Evolutionary conservation across 2,797 vertebrate species (phyloP), one percentile per base, ranked within the genome.

Genomic region (Leuciscus waleckii): DNA sequence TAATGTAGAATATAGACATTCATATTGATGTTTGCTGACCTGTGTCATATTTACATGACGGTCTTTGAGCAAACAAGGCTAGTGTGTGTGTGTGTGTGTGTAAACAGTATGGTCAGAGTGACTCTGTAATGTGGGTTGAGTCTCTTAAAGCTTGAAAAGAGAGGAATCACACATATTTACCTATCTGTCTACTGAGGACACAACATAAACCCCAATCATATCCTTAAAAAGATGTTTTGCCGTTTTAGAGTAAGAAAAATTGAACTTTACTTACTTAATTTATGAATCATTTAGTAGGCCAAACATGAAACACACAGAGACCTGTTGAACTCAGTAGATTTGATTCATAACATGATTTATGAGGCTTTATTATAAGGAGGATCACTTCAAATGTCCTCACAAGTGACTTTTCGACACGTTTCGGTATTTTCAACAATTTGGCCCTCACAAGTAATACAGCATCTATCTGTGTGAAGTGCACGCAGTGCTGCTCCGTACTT

Each of bases 1-100:
- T 90, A 93, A 92, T 94, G 88, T 85, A 92, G 91, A 93, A 93
- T 91, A 92, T 87, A 90, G 83, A 92, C 91, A 89, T 92, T 93
- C 90, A 93, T 91, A 89, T 91, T 90, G 93, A 88, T 91, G 91
- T 94, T 93, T 92, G 89, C 89, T 91, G 87, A 92, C 90, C 86
- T 46, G 61, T 91, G 91, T 93, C 90, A 88, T 92, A 91, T 94
- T 94, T 94, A 90, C 90, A 90, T 81, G 35, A 77, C 21, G 58
- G 46, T 92, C 89, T 90, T 68, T 87, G 85, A 70, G 90, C 89
- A 95, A 94, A 94, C 90, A 93, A 85, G 29, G 74, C 58, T 73
- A 85, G 82, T 76, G 79, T 76, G 63, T 49, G 46, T 76, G 79
- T 76, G 63, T 49, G 46, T 46, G 39, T 83, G 78, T 70, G 46